Evolutionary conservation across 2,113 vertebrate species (phyloP).

Genomic region (Dicaeum eximium): DNA sequence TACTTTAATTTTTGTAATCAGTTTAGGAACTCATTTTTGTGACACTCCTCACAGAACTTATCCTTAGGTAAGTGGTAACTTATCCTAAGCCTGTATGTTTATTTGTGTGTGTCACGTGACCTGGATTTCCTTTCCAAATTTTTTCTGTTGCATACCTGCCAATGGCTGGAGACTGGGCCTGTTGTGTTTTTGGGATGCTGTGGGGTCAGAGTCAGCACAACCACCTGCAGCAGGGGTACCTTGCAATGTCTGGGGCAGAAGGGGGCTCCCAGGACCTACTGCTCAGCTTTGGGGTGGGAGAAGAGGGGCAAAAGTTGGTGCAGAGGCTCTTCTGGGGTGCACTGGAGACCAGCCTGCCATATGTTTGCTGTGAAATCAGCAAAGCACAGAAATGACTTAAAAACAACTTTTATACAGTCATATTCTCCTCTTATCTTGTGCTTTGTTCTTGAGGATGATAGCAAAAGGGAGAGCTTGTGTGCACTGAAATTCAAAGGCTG

Average conservation of each 20-base stretch:
- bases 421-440: background rate
- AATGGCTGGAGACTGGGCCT: background rate
- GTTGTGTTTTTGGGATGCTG: background rate
- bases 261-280: rapidly evolving
- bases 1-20: background rate
- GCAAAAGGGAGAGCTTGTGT: background rate
- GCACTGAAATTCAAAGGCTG: background rate
- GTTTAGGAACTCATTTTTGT: background rate
- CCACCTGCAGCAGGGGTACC: background rate
- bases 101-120: background rate
- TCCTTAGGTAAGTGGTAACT: too few species aligned
- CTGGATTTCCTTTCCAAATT: background rate
- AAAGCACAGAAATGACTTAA: background rate
- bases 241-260: background rate
- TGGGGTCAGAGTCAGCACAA: background rate
- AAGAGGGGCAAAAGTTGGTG: background rate
- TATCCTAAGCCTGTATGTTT: background rate
- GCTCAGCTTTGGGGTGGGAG: background rate
- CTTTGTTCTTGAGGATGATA: background rate
- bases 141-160: background rate
- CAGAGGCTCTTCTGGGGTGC: background rate
- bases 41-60: background rate
- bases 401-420: background rate
- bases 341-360: rapidly evolving
- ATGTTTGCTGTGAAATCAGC: background rate